Base-by-base conservation (phyloP, 2,888 invertebrate species). In the Phrixothrix hirtus region DNA sequence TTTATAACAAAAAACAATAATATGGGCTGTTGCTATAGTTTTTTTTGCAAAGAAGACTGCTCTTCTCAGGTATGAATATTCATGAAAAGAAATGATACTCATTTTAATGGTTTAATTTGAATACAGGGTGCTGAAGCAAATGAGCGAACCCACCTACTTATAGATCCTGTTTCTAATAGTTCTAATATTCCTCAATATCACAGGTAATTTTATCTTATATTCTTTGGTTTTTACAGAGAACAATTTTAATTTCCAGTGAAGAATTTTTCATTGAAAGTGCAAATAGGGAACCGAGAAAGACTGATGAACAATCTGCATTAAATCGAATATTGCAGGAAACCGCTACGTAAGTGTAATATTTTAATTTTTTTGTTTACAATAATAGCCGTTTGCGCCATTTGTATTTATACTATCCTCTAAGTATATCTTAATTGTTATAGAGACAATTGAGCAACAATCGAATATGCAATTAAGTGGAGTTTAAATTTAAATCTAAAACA, bases 251-350 rank as follows among this genome's bases (percentile, higher is more conserved):
- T 56, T 75, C 55, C 64, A 90, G 90, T 62, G 85, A 86, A 65
- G 85, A 85, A 73, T 79, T 82, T 63, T 78, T 82, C 62, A 80
- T 78, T 64, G 81, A 83, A 57, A 83, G 83, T 74, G 78, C 81
- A 10, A 84, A 80, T 65, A 82, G 85, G 21, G 73, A 81, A 61
- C 86, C 87, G 6, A 85, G 89, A 70, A 92, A 89, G 75, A 87
- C 87, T 41, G 94, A 95, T 73, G 94, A 95, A 73, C 93, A 94
- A 78, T 92, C 90, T 67, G 94, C 92, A 1, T 81, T 95, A 37
- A 92, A 86, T 72, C 85, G 89, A 77, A 92, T 95, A 76, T 81
- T 95, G 42, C 91, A 92, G 69, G 91, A 92, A 76, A 92, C 92
- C 57, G 92, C 93, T 41, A 89, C 89, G 93, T 94, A 77, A 81